Base-by-base conservation (phyloP, 2,113 vertebrate genomes). In the Calidris pygmaea region DNA sequence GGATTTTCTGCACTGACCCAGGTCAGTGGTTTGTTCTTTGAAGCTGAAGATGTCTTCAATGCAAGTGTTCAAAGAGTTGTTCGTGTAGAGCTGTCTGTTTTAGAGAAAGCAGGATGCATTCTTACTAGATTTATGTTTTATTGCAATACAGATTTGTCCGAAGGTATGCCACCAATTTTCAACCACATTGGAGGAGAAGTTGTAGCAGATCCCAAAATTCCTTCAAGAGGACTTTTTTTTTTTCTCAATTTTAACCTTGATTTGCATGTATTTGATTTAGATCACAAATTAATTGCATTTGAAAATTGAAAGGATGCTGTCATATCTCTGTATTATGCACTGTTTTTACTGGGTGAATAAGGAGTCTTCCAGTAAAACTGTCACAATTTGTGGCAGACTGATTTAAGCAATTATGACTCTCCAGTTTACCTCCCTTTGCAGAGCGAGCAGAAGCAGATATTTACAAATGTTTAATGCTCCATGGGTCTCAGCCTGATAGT, bases 21-120 rank as follows among this genome's bases (percentile, higher is more conserved):
- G 80, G 74, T 85, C 77, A 91, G 39, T 79, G 30, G 27, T 85
- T 89, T 87, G 41, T 53, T 94, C 84, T 97, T 95, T 95, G 89
- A 96, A 91, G 84, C 32, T 76, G 78, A 92, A 62, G 71, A 83
- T 85, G 26, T 70, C 75, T 88, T 91, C 78, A 80, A 10, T 30
- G 39, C 63, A 59, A 75, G 9, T 0, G 5, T 88, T 94, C 90
- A 85, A 83, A 80, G 85, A 59, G 55, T n/a, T 77, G 55, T 62
- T 92, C 30, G 0, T 77, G 63, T 34, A 91, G 78, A 90, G 41
- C 74, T 60, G 41, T 71, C 87, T 80, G 37, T 37, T 95, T 88
- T 58, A 88, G 59, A 81, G 68, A 73, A 76, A 68, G 55, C 71
- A 83, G 79, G 50, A 52, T 71, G 29, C 34, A 34, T 66, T 89